These are phyloP conservation scores for Chrysochloris asiatica DNA, from an alignment of 2,113 vertebrate species.

Conservation along the genomic window DNA sequence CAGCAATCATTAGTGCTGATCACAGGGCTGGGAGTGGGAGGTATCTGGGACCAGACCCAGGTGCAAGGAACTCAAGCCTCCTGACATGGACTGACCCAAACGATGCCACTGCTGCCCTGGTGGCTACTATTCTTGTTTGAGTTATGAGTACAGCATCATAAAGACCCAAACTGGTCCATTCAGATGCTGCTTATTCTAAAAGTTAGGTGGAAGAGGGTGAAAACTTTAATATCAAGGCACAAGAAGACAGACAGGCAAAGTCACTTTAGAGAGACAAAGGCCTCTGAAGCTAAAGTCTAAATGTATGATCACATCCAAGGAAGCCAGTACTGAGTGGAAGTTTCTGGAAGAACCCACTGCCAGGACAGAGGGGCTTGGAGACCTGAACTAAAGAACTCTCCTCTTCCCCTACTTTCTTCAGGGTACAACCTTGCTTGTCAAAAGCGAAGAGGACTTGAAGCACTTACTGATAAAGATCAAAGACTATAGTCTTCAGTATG, in stretches of 20 bases:
- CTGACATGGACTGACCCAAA: accelerated
- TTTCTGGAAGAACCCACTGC: background rate
- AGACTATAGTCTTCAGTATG: no score
- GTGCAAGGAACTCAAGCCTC: background rate
- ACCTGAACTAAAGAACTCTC: background rate
- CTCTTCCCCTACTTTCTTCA: background rate
- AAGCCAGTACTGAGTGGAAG: background rate
- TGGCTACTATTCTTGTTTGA: background rate
- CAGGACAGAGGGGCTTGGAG: background rate
- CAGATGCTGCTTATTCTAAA: no score
- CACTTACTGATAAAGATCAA: no score
- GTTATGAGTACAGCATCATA: background rate
- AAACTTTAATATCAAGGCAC: background rate
- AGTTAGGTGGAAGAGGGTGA: no score
- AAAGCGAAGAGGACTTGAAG: no score
- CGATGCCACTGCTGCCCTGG: accelerated
- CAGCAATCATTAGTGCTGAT: background rate
- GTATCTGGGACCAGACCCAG: background rate
- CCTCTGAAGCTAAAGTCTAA: background rate
- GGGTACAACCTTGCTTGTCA: no score
- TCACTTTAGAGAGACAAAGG: background rate
- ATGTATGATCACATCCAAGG: accelerated
- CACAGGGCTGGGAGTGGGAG: background rate
- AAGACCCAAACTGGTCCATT: background rate
- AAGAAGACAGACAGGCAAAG: background rate